Evolutionary conservation across 2,888 invertebrate genomes (phyloP).

Genomic region (Cryptosula pallasiana): DNA sequence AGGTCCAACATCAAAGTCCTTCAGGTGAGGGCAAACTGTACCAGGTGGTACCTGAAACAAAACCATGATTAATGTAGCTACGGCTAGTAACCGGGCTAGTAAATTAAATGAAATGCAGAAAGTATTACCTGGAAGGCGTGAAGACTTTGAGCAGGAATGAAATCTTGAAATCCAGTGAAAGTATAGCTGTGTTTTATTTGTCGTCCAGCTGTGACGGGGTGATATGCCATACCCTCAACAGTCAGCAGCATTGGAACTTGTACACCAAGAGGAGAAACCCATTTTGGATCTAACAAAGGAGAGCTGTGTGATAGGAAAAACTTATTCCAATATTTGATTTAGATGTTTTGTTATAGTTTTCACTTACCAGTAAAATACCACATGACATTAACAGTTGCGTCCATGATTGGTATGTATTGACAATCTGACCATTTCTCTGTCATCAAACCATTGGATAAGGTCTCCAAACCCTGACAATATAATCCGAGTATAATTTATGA

Average conservation of each 20-base stretch:
- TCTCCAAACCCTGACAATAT: slow-evolving; percentile 8
- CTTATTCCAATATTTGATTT: too few relatives aligned
- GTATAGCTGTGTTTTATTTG: background rate
- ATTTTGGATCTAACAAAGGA: background rate
- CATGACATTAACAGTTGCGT: background rate
- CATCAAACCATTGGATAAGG: background rate
- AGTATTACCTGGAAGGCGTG: background rate
- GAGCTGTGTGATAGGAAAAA: too few relatives aligned
- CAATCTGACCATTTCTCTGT: slow-evolving; percentile 18
- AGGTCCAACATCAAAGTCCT: background rate
- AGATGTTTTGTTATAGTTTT: background rate
- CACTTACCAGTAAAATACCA: slow-evolving; percentile 21
- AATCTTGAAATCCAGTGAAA: background rate
- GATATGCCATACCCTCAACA: background rate
- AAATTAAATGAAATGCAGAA: background rate
- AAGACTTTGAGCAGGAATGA: background rate
- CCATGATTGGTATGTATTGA: background rate
- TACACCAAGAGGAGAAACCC: background rate
- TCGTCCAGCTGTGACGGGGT: background rate
- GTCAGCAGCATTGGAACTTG: background rate
- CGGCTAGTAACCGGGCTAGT: too few relatives aligned
- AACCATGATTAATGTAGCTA: too few relatives aligned
- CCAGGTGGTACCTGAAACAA: background rate
- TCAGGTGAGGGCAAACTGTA: slow-evolving; percentile 5
- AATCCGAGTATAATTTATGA: too few relatives aligned